Evolutionary conservation across 2,113 vertebrate genomes (phyloP), one percentile per base, ranked within the genome.

Genomic region (Istiophorus platypterus): DNA sequence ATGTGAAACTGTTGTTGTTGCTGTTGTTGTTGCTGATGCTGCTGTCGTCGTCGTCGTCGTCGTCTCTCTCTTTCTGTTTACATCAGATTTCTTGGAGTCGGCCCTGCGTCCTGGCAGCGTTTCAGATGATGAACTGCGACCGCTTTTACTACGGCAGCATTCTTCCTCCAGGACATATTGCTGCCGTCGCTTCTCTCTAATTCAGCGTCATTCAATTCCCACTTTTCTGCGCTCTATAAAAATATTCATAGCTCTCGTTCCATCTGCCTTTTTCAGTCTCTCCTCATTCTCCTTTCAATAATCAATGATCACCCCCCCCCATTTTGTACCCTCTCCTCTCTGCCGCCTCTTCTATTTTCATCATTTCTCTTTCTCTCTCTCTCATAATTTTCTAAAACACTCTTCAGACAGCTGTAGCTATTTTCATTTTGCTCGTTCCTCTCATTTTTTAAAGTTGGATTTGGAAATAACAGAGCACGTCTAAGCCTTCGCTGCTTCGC

Each of bases 121-220:
- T 84, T 70, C 47, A 59, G 47, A 86, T 82, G 83, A 88, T 84
- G 78, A 83, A 75, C 73, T 83, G n/a, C n/a, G n/a, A n/a, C 81
- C 66, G 62, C 78, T 87, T 78, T 70, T 70, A 9, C 10, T 56
- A 11, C 0, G 2, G 13, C 31, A 0, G 12, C 26, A 45, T 81
- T 78, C 57, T 66, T 75, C 72, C 82, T 88, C 37, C 27, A 59
- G 78, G 85, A 80, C 76, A 71, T 22, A 49, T 54, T 54, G 41
- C 65, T 39, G 70, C 62, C 20, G 27, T 31, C 72, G 41, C 61
- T 58, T 24, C 61, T 57, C 64, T 65, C 47, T 63, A 77, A 72
- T 72, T 74, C 76, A 78, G 39, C 56, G 34, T 67, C 31, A 34
- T 34, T 34, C 31, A 34, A 34, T 34, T 34, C 29, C 63, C 70